Evolutionary conservation across 2,113 vertebrate genomes (phyloP).

Genomic region (Myrmecophaga tridactyla): DNA sequence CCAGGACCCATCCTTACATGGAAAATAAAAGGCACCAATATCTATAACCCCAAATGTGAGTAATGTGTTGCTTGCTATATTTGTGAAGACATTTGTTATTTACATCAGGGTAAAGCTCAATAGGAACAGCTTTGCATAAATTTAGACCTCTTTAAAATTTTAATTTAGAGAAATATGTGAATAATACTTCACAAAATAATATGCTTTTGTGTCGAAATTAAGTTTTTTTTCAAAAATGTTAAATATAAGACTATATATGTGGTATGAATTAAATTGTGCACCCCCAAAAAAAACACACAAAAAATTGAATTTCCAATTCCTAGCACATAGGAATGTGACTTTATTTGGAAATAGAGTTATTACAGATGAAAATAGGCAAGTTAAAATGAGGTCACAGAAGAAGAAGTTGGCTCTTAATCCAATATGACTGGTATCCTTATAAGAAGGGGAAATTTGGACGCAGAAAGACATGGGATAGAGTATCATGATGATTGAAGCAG

Average conservation of each 20-base stretch:
- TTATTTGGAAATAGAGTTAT: too few species aligned
- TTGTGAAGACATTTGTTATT: not conserved
- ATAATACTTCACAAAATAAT: not conserved
- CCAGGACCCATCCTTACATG: not conserved
- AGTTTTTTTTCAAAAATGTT: not conserved
- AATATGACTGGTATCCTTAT: too few species aligned
- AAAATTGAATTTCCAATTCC: too few species aligned
- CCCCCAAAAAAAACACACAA: too few species aligned
- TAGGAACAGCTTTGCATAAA: not conserved
- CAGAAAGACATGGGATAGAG: too few species aligned
- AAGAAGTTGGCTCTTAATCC: too few species aligned
- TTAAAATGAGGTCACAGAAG: too few species aligned
- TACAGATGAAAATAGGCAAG: too few species aligned
- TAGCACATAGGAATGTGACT: too few species aligned
- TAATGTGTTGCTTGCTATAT: not conserved
- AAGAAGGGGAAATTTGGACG: too few species aligned
- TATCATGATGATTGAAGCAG: too few species aligned
- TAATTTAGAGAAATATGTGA: not conserved
- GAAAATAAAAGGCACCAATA: not conserved
- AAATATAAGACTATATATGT: not conserved
- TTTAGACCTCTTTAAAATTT: not conserved
- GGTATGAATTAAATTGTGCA: too few species aligned
- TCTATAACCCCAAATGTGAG: not conserved
- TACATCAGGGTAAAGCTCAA: not conserved
- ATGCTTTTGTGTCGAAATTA: not conserved